Evolutionary conservation across 1,140 invertebrate genomes (phyloP).

Genomic region (Ptiloglossa arizonensis): DNA sequence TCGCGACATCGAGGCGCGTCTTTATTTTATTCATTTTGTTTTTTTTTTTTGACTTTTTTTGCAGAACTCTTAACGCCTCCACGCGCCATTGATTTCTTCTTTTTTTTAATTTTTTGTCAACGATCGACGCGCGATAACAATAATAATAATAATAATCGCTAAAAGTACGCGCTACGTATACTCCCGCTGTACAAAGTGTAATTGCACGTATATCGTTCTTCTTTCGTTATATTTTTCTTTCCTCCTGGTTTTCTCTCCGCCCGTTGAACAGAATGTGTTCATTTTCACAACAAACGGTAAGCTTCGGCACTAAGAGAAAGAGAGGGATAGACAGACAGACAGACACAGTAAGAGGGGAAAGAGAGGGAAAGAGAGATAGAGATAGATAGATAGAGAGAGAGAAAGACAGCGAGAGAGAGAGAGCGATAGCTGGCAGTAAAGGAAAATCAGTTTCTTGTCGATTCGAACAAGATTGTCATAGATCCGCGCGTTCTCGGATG

Average conservation of each 20-base stretch:
- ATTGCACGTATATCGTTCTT: conserved; percentile 58
- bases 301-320: too few species aligned
- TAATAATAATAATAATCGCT: conserved; percentile 54
- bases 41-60: too few species aligned
- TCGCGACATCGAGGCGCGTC: conserved; percentile 25
- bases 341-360: conserved; percentile 50
- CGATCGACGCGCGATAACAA: conserved; percentile 53
- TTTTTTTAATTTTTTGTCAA: conserved; percentile 11
- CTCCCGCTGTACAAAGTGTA: conserved; percentile 64
- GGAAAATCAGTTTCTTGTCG: conserved; percentile 53
- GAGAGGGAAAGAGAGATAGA: too few species aligned
- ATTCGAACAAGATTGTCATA: conserved; percentile 60
- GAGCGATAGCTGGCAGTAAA: conserved; percentile 69
- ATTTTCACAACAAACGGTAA: too few species aligned
- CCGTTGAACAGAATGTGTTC: conserved; percentile 33
- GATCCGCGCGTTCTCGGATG: conserved; percentile 20
- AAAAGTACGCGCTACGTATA: conserved; percentile 60
- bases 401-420: conserved; percentile 21
- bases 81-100: background rate
- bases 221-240: background rate
- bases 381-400: too few species aligned
- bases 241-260: background rate
- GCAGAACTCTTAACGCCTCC: too few species aligned
- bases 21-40: background rate
- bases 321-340: too few species aligned